phyloP scores from a whole-genome alignment of 2,888 invertebrate genomes.

The Synanthedon vespiformis region DNA sequence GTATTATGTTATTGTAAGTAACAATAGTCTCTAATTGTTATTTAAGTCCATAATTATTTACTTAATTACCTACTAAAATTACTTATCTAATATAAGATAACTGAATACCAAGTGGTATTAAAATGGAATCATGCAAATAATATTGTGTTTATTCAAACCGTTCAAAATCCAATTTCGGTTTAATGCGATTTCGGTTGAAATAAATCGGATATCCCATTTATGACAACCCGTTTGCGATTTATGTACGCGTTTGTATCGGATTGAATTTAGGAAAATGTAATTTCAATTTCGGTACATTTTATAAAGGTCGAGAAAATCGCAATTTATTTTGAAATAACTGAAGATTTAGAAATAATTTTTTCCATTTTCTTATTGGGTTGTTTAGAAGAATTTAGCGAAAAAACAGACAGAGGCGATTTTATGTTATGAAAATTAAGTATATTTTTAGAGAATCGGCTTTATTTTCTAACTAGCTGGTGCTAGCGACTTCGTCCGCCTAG shows the following conservation, averaged over 20 bases:
- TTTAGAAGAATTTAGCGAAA: too few relatives aligned
- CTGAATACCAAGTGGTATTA: neutral
- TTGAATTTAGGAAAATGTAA: slow-evolving; percentile 25
- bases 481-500: too few relatives aligned
- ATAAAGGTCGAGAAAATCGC: slow-evolving; percentile 1
- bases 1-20: too few relatives aligned
- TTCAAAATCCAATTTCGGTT: slow-evolving; percentile 60
- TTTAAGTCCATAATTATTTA: neutral
- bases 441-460: too few relatives aligned
- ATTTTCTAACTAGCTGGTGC: too few relatives aligned
- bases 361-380: too few relatives aligned
- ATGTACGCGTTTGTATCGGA: slow-evolving; percentile 37
- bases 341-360: too few relatives aligned
- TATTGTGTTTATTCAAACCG: slow-evolving; percentile 29
- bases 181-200: slow-evolving; percentile 47
- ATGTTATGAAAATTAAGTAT: too few relatives aligned
- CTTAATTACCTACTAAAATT: neutral
- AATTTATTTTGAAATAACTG: neutral
- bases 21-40: too few relatives aligned
- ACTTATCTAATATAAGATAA: neutral
- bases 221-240: slow-evolving; percentile 36
- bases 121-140: slow-evolving; percentile 5
- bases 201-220: slow-evolving; percentile 49
- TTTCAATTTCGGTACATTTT: slow-evolving; percentile 4
- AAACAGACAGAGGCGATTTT: too few relatives aligned